These are phyloP conservation scores for Listronotus bonariensis DNA, from an alignment of 1,140 invertebrate species.

Conservation along the genomic window DNA sequence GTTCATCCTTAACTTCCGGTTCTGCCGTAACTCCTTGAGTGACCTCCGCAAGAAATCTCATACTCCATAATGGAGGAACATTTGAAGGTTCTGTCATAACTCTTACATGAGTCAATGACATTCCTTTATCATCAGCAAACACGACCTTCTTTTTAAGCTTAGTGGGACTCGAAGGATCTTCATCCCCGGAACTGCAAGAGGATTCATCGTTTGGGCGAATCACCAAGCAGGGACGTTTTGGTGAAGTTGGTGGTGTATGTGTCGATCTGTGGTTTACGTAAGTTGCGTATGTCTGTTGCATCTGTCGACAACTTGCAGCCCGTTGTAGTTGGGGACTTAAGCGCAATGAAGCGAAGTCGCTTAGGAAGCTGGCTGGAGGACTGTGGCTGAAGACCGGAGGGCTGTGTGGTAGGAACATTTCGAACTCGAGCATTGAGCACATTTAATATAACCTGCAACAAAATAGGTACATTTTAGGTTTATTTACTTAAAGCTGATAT, in stretches of 20 bases:
- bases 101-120: slow-evolving; percentile 81
- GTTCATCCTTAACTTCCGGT: slow-evolving; percentile 59
- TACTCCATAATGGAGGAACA: slow-evolving; percentile 82
- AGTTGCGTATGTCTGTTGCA: slow-evolving; percentile 41
- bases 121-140: slow-evolving; percentile 91
- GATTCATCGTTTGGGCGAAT: slow-evolving; percentile 51
- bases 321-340: slow-evolving; percentile 48
- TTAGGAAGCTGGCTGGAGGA: slow-evolving; percentile 59
- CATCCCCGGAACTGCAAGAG: slow-evolving; percentile 39
- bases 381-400: slow-evolving; percentile 71
- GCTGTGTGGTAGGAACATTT: slow-evolving; percentile 69
- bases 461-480: too few relatives aligned
- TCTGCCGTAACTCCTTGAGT: slow-evolving; percentile 62
- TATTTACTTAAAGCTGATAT: too few relatives aligned
- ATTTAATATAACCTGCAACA: slow-evolving; percentile 27
- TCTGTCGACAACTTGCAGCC: slow-evolving; percentile 52
- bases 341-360: slow-evolving; percentile 54
- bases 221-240: slow-evolving; percentile 58
- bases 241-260: slow-evolving; percentile 37
- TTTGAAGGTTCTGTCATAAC: slow-evolving; percentile 93
- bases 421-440: slow-evolving; percentile 47
- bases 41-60: slow-evolving; percentile 69
- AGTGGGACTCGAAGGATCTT: slow-evolving; percentile 56
- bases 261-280: not conserved
- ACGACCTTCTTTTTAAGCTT: slow-evolving; percentile 81